Base-by-base conservation (phyloP, 2,888 invertebrate genomes). In the Melitaea athalia region DNA sequence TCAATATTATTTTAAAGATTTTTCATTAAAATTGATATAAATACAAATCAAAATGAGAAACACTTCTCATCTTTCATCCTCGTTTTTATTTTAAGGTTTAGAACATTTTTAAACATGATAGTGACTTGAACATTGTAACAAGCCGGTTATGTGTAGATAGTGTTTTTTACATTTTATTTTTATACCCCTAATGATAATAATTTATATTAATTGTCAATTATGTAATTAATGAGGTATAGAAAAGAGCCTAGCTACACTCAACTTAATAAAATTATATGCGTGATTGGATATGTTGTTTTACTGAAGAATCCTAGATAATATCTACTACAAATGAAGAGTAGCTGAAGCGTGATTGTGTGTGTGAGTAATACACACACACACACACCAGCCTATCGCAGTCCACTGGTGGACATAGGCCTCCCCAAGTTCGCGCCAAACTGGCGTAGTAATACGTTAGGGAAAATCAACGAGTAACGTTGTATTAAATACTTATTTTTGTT, bases 231-330 rank as follows among this genome's bases (percentile, higher is more conserved):
- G 86, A 85, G 81, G 77, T 76, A 84, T 87, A 87, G 85, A 79
- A 73, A 77, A 49, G 80, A 86, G 85, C 85, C 81, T 89, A 89
- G 89, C 87, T 88, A 85, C 80, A 83, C 79, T 83, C 81, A 78
- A 84, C 77, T 83, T 86, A 91, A 86, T 91, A 90, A 91, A 91
- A 85, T 81, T 79, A 86, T 88, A 88, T 87, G 90, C 89, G 89
- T 91, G 89, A 89, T 79, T 82, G 69, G 65, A 49, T 66, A 43
- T 61, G 42, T 73, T 64, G 74, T 81, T 78, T 79, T 77, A 74
- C 73, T 80, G 70, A 0, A 57, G 3, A 57, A 59, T 11, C n/a
- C 38, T 50, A 38, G 8, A 0, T 3, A 38, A 38, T 7, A 38
- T 38, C 38, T 38, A 38, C 38, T 8, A 38, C 38, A 24, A 24